A percentile compares a stretch with the other conserved stretches of the same genome.
These are phyloP conservation scores for Nibea albiflora DNA, from an alignment of 2,113 vertebrate genomes.

Conservation along the genomic window DNA sequence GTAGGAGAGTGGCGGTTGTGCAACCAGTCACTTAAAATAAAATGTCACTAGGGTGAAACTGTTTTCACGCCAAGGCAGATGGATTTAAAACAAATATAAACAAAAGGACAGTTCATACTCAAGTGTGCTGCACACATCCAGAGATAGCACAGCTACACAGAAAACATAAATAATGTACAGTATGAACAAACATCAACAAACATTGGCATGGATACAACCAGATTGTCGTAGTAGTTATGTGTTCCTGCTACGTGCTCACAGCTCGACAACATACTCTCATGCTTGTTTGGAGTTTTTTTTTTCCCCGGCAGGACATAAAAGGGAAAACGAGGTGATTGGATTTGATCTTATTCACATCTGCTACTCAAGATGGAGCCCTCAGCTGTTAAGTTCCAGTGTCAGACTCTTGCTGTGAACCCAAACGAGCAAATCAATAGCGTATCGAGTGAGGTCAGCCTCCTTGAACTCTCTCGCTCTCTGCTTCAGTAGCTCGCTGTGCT, in stretches of 20 bases:
- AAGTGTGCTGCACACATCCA: neutral
- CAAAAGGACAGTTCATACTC: constrained; percentile 27
- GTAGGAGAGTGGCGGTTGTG: constrained; percentile 10
- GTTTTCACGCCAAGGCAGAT: constrained; percentile 19
- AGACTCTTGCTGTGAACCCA: constrained; percentile 74
- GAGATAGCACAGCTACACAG: constrained; percentile 17
- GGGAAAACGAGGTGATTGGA: constrained; percentile 50
- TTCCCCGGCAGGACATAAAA: too few relatives aligned
- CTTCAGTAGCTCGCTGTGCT: constrained; percentile 27
- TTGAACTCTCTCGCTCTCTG: constrained; percentile 66
- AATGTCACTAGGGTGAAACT: constrained; percentile 37
- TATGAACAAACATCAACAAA: constrained; percentile 31
- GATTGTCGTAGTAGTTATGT: neutral
- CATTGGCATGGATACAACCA: neutral
- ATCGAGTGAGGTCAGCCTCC: constrained; percentile 80
- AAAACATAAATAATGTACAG: constrained; percentile 38
- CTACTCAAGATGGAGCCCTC: constrained; percentile 72
- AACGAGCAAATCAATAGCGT: constrained; percentile 79
- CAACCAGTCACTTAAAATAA: constrained; percentile 36
- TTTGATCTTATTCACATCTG: constrained; percentile 64
- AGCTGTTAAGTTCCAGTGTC: constrained; percentile 71
- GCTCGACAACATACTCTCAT: neutral
- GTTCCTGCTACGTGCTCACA: neutral
- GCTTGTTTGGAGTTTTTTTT: neutral
- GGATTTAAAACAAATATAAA: constrained; percentile 40